Conservation (phyloP, 2,797 vertebrate species). For the Miichthys miiuy region DNA sequence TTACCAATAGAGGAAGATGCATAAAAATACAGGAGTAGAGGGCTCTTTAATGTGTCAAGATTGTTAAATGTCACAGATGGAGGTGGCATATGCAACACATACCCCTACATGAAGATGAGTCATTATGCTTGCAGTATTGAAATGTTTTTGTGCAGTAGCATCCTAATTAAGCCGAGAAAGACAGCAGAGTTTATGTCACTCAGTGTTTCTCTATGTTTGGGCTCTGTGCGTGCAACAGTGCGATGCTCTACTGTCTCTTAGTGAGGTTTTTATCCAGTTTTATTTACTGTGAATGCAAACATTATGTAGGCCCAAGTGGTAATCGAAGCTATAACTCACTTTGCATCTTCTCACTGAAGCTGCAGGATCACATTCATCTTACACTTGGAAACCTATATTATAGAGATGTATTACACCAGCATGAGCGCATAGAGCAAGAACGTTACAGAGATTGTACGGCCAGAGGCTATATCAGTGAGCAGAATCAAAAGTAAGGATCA, state of each 20-base stretch:
- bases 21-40: constrained; percentile 9
- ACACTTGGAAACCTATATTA: constrained; percentile 28
- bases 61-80: constrained; percentile 52
- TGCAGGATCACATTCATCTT: constrained; percentile 13
- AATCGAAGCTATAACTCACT: constrained; percentile 49
- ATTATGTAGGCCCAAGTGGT: constrained; percentile 37
- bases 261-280: constrained; percentile 35
- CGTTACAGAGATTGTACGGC: constrained; percentile 19
- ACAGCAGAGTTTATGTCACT: constrained; percentile 32
- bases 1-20: not conserved
- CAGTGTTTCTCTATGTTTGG: constrained; percentile 9
- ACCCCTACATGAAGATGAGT: constrained; percentile 38
- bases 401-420: constrained; percentile 41
- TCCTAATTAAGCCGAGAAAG: constrained; percentile 46
- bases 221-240: constrained; percentile 9
- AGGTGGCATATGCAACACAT: constrained; percentile 54
- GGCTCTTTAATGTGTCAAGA: constrained; percentile 32
- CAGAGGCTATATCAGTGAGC: constrained; percentile 40
- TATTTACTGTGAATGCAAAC: constrained; percentile 46
- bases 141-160: constrained; percentile 28
- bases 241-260: constrained; percentile 17
- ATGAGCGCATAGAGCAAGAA: constrained; percentile 40
- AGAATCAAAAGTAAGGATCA: constrained; percentile 60
- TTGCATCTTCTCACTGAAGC: constrained; percentile 34
- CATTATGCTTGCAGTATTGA: constrained; percentile 33